Conservation (phyloP, 2,113 vertebrate genomes). For the Agelaius tricolor region DNA sequence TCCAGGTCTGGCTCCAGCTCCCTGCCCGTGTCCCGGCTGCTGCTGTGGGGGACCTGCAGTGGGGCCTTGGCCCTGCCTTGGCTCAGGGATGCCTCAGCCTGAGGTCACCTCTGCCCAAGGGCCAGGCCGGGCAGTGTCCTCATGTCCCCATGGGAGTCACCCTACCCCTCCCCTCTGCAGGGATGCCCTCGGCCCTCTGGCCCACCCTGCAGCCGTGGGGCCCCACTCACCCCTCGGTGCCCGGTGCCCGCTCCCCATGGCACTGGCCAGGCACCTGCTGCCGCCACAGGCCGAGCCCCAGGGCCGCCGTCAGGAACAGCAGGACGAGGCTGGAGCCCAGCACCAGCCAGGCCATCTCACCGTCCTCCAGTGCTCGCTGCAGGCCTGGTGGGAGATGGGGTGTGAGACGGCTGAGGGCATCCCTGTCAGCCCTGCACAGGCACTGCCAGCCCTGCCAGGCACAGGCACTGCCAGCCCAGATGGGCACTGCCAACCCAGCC, state of each 20-base stretch:
- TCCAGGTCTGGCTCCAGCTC: background rate
- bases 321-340: background rate
- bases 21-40: background rate
- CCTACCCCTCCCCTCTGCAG: background rate
- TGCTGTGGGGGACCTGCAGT: background rate
- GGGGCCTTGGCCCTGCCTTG: background rate
- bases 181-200: background rate
- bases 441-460: background rate
- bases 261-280: background rate
- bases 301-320: rapidly evolving
- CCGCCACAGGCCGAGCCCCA: background rate
- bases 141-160: no score
- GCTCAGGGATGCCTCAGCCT: background rate
- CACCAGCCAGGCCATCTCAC: background rate
- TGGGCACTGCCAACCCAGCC: no score
- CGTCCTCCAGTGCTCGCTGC: rapidly evolving
- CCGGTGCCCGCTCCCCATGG: rapidly evolving
- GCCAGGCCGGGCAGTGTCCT: background rate
- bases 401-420: no score
- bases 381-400: background rate
- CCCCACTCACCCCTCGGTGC: background rate
- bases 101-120: background rate
- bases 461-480: background rate
- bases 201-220: background rate
- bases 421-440: no score